Evolutionary conservation across 2,797 vertebrate species (phyloP).

Genomic region (Adrianichthys oophorus): DNA sequence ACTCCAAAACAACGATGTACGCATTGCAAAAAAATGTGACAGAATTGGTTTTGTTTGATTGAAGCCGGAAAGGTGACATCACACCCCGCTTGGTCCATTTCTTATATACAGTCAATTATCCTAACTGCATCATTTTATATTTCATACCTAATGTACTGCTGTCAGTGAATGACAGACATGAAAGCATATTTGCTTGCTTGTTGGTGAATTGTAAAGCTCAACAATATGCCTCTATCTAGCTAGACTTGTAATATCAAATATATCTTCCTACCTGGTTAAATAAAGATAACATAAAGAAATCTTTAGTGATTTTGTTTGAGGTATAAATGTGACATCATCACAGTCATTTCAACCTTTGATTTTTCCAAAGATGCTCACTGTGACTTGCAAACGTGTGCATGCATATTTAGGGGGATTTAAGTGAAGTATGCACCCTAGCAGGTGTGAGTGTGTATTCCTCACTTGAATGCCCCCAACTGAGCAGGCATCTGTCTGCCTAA

Average conservation of each 20-base stretch:
- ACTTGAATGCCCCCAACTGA: constrained; percentile 56
- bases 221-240: too few species aligned
- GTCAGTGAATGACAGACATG: too few species aligned
- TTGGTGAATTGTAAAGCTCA: too few species aligned
- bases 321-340: not conserved
- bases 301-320: not conserved
- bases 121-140: too few species aligned
- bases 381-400: constrained; percentile 17
- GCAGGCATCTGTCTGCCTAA: constrained; percentile 75
- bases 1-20: too few species aligned
- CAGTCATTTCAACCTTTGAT: constrained; percentile 12
- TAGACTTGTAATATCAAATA: not conserved
- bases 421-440: constrained; percentile 28
- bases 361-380: constrained; percentile 22
- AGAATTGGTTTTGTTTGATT: too few species aligned
- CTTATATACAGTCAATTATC: too few species aligned
- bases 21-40: too few species aligned
- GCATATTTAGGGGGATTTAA: constrained; percentile 18
- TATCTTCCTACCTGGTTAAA: not conserved
- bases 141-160: too few species aligned
- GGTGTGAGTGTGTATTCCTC: constrained; percentile 35
- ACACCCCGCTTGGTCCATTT: too few species aligned
- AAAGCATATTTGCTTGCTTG: too few species aligned
- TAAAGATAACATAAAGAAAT: not conserved
- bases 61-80: too few species aligned